Evolutionary conservation across 1,140 invertebrate genomes (phyloP).

Genomic region (Amyelois transitella): DNA sequence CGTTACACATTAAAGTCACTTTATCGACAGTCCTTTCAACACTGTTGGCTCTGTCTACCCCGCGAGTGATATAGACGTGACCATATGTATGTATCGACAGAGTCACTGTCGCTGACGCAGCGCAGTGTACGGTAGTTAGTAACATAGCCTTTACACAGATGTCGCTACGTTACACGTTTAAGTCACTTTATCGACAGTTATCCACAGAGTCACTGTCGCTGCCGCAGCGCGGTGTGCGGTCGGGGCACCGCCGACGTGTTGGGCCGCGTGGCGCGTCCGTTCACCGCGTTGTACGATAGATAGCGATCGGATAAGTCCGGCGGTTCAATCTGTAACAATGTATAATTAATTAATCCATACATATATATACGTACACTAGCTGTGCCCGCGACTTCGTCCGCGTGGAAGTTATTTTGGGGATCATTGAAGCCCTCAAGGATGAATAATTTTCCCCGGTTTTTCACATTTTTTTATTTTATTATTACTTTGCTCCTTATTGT

Average conservation of each 20-base stretch:
- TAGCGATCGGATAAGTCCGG: constrained; percentile 52
- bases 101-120: too few species aligned
- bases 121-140: not conserved
- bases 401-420: not conserved
- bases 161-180: not conserved
- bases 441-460: too few species aligned
- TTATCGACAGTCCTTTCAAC: too few species aligned
- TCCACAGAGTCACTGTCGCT: constrained; percentile 23
- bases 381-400: not conserved
- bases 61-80: too few species aligned
- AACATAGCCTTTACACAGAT: not conserved
- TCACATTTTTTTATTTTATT: too few species aligned
- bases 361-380: constrained; percentile 3
- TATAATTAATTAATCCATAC: too few species aligned
- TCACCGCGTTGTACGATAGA: constrained; percentile 38
- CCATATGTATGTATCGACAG: too few species aligned
- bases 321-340: constrained; percentile 45
- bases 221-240: constrained; percentile 39
- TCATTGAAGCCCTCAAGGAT: too few species aligned
- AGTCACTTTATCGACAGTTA: too few species aligned
- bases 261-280: constrained; percentile 30
- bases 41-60: too few species aligned
- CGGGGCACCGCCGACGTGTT: constrained; percentile 45
- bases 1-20: too few species aligned
- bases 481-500: too few species aligned